Conservation (phyloP, 2,888 invertebrate genomes). For the Dryadula phaetusa region DNA sequence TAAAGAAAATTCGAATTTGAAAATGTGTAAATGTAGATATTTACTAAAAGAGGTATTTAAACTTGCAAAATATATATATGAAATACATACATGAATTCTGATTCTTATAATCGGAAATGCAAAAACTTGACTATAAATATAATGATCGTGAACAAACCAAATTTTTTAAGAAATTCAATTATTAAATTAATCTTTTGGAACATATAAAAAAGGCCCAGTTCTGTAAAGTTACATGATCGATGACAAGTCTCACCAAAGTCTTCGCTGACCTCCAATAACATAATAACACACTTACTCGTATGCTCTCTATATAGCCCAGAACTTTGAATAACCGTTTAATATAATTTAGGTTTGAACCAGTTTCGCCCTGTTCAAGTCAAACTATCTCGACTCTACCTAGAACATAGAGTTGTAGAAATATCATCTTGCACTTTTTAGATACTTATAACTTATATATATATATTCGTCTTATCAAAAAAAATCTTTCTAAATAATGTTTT, state of each 20-base stretch:
- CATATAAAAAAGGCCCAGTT: background rate
- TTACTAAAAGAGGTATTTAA: too few relatives aligned
- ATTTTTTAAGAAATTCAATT: background rate
- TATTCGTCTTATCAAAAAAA: background rate
- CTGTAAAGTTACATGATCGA: background rate
- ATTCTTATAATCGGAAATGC: too few relatives aligned
- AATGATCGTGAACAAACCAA: too few relatives aligned
- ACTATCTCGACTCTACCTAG: slow-evolving; percentile 29
- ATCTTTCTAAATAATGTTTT: too few relatives aligned
- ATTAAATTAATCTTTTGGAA: background rate
- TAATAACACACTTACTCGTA: slow-evolving; percentile 9
- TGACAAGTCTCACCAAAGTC: background rate
- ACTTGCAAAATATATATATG: too few relatives aligned
- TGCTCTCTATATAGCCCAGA: slow-evolving; percentile 27
- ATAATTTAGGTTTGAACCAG: slow-evolving; percentile 37
- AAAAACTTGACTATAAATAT: too few relatives aligned
- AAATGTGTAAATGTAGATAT: too few relatives aligned
- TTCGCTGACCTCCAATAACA: slow-evolving; percentile 15
- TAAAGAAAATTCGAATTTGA: too few relatives aligned
- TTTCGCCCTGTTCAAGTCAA: slow-evolving; percentile 35
- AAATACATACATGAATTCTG: too few relatives aligned
- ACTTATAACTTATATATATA: background rate
- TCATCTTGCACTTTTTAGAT: background rate
- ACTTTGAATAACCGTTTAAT: slow-evolving; percentile 34
- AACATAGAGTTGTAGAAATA: background rate